phyloP scores from a whole-genome alignment of 2,797 vertebrate genomes.

The Telmatherina bonti region DNA sequence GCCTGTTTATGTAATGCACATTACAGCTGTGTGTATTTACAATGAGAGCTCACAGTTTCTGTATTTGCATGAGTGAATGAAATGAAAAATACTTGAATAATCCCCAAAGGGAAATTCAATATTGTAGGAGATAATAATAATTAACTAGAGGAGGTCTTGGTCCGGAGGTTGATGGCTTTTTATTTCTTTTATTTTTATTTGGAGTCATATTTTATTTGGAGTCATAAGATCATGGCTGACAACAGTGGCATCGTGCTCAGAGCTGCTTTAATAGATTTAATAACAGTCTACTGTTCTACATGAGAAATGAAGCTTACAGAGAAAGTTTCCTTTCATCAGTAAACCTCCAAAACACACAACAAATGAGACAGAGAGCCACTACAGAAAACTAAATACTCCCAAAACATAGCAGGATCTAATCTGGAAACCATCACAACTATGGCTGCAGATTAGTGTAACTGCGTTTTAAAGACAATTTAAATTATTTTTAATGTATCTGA shows the following conservation, averaged over 20 bases:
- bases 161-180: no score
- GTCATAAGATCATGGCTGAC: constrained; percentile 25
- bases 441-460: no score
- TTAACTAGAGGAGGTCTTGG: no score
- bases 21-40: no score
- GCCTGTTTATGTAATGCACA: no score
- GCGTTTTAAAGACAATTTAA: background rate
- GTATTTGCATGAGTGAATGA: no score
- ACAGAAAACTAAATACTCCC: background rate
- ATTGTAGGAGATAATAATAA: no score
- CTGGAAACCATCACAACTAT: background rate
- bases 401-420: background rate
- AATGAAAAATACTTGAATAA: no score
- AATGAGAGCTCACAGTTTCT: background rate
- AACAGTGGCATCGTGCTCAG: background rate
- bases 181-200: no score
- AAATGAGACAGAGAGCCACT: constrained; percentile 17
- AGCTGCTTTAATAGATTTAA: background rate
- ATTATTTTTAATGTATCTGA: background rate
- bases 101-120: no score
- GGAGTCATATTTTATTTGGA: no score
- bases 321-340: background rate
- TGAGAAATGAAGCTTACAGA: no score
- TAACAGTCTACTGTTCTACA: background rate
- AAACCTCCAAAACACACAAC: constrained; percentile 8